A percentile compares a stretch with the other conserved stretches of the same genome.
Evolutionary conservation across 1,140 invertebrate genomes (phyloP).

Genomic region (Wasmannia auropunctata): DNA sequence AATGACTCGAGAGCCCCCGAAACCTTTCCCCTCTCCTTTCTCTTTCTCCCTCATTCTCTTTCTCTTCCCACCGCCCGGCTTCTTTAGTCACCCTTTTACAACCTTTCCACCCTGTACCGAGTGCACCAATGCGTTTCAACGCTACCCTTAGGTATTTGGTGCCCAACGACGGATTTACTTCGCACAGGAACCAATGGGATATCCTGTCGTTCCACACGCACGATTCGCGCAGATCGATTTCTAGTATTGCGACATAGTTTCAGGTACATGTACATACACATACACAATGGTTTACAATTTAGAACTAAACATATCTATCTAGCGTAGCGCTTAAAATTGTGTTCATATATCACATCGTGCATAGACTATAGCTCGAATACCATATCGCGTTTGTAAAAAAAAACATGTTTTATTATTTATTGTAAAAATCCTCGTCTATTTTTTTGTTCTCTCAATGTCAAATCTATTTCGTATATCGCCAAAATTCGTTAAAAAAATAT

Average conservation of each 20-base stretch:
- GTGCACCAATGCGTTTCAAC: constrained; percentile 20
- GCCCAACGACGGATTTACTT: constrained; percentile 63
- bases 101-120: neutral
- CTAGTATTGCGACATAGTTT: neutral
- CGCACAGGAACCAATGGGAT: neutral
- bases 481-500: constrained; percentile 10
- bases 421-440: neutral
- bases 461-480: neutral
- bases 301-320: neutral
- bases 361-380: neutral
- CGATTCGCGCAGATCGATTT: neutral
- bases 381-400: neutral
- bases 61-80: neutral
- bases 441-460: neutral
- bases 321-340: neutral
- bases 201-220: neutral
- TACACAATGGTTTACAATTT: neutral
- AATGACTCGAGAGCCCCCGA: constrained; percentile 80
- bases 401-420: neutral
- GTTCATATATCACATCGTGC: neutral
- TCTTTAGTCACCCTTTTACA: constrained; percentile 24
- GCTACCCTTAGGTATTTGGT: constrained; percentile 27
- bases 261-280: too few relatives aligned
- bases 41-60: constrained; percentile 28
- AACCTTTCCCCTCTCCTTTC: constrained; percentile 50